Percentiles rank a stretch among this genome's conserved stretches.
These are phyloP conservation scores for Leucania comma DNA, from an alignment of 2,888 invertebrate genomes.

Conservation along the genomic window DNA sequence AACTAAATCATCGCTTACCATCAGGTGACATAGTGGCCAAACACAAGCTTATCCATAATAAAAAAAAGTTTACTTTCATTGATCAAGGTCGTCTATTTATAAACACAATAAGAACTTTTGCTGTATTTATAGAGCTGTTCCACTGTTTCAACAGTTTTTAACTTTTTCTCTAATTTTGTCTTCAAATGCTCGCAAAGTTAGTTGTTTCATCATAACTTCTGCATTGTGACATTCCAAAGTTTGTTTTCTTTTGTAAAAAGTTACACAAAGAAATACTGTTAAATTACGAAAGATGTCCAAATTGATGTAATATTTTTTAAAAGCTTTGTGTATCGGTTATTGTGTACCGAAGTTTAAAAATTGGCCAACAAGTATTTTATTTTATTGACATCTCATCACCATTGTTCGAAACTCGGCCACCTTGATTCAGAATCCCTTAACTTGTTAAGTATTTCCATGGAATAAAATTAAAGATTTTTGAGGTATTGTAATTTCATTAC, in stretches of 20 bases:
- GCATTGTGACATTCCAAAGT: conserved; percentile 35
- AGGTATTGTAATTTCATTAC: conserved; percentile 64
- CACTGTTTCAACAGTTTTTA: not conserved
- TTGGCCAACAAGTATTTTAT: conserved; percentile 32
- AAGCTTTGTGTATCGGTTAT: conserved; percentile 10
- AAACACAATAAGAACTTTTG: not conserved
- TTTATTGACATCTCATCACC: conserved; percentile 32
- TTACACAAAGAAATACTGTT: conserved; percentile 4
- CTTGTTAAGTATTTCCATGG: conserved; percentile 63
- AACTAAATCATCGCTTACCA: no score
- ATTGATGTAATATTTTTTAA: conserved; percentile 20
- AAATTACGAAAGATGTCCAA: not conserved
- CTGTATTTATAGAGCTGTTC: not conserved
- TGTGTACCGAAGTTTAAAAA: conserved; percentile 12
- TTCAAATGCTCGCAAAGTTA: conserved; percentile 14
- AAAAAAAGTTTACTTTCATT: not conserved
- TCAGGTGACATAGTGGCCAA: no score
- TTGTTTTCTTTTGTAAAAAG: conserved; percentile 13
- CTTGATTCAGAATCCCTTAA: conserved; percentile 69
- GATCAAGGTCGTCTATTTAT: not conserved
- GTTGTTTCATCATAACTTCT: conserved; percentile 11
- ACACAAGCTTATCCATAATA: no score
- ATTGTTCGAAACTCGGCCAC: conserved; percentile 63
- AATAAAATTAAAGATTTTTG: conserved; percentile 54
- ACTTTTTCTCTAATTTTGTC: conserved; percentile 7